A percentile compares a stretch with the other conserved stretches of the same genome.
Evolutionary conservation across 2,113 vertebrate species (phyloP).

Genomic region (Syngnathus typhle): DNA sequence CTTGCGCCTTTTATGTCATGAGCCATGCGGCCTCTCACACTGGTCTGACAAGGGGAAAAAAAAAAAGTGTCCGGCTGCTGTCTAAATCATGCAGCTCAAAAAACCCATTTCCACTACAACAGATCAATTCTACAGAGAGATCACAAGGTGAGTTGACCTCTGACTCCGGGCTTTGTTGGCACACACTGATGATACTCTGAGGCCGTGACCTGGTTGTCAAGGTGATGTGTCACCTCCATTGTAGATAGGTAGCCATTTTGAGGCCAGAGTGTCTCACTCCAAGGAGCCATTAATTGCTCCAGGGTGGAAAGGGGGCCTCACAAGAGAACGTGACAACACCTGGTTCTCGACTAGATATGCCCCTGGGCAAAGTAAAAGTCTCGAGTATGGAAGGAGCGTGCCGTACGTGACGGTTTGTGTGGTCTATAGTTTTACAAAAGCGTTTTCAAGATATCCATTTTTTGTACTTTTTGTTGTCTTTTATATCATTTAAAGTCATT

Average conservation of each 20-base stretch:
- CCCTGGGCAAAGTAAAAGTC: conserved; percentile 32
- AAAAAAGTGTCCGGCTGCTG: conserved; percentile 26
- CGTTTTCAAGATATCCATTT: not conserved
- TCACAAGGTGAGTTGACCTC: conserved; percentile 43
- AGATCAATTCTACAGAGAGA: conserved; percentile 57
- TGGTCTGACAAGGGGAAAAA: conserved; percentile 17
- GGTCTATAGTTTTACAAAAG: not conserved
- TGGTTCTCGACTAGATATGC: conserved; percentile 34
- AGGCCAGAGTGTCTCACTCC: conserved; percentile 39
- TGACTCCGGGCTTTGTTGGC: conserved; percentile 50
- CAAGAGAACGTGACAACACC: conserved; percentile 45
- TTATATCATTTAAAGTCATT: too few relatives aligned
- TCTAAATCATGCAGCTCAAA: conserved; percentile 43
- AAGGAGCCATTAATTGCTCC: conserved; percentile 57
- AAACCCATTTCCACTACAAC: conserved; percentile 60
- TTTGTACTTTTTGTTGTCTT: too few relatives aligned
- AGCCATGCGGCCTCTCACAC: conserved; percentile 39
- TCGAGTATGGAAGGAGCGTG: conserved; percentile 26
- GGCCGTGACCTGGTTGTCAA: conserved; percentile 59
- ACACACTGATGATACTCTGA: conserved; percentile 51
- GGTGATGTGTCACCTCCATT: conserved; percentile 60
- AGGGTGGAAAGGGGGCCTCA: conserved; percentile 40
- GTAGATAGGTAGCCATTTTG: conserved; percentile 54
- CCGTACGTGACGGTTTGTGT: conserved; percentile 18
- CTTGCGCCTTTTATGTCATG: conserved; percentile 18